Base-by-base conservation (phyloP, 2,113 vertebrate genomes). In the Mastomys natalensis region DNA sequence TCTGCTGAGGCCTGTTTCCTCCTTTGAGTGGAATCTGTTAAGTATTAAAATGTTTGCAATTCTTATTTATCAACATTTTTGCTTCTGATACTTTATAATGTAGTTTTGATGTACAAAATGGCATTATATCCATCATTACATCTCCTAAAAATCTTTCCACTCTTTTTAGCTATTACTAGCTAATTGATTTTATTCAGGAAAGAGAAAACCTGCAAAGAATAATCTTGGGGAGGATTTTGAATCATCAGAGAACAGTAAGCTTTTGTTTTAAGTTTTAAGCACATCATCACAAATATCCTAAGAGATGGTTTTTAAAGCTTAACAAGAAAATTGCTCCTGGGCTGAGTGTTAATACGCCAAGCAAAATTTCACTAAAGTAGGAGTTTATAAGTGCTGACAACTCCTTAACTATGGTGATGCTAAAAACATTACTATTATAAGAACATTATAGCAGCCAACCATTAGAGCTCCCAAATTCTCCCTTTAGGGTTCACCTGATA, bases 261-360 rank as follows among this genome's bases (percentile, higher is more conserved):
- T 90, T 97, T 97, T 95, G 90, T 95, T 97, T 97, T 93, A 96
- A 95, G 85, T 95, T 97, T 97, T 96, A 96, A 97, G 64, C 86
- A 97, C 89, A 95, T 55, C 66, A 95, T 95, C 73, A 19, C 76
- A 96, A 95, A 77, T 94, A 98, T 82, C 90, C 87, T 97, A 81
- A 91, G 88, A 97, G 72, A 94, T 91, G 16, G 43, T 62, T 92
- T 87, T 95, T 97, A 95, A 94, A 86, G 81, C 72, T 92, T 96
- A 95, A 95, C 97, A 90, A 94, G 92, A 93, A 97, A 98, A 96
- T 97, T 94, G 72, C 76, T 97, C 26, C 76, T 94, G 60, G 84
- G 93, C 26, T 96, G 85, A 97, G 97, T 95, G 86, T 94, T 95
- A 95, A 93, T 88, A 87, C 92, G 45, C 72, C 81, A 95, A 98